Evolutionary conservation across 2,113 vertebrate species (phyloP), one percentile per base, ranked within the genome.

Genomic region (Odontesthes bonariensis): DNA sequence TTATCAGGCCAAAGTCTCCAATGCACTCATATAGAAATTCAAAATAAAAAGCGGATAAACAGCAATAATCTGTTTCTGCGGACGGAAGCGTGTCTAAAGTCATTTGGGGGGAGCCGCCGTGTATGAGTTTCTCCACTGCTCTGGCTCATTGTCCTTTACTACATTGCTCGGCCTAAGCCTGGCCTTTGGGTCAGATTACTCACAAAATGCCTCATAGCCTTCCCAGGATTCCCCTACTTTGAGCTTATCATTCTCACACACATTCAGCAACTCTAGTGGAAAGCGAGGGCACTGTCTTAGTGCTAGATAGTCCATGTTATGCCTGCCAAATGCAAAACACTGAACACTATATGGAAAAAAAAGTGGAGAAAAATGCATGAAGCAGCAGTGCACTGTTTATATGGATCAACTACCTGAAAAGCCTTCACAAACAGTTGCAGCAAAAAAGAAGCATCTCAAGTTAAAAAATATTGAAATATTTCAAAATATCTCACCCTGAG

Each of bases 121-220:
- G 83, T 87, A 83, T 90, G 88, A 87, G 83, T 88, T 86, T 85
- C 88, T 86, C 71, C 75, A 74, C 81, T 72, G 75, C 91, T 90
- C 73, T 80, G 85, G 81, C 84, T 91, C 86, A 88, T 92, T 93
- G 91, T 93, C 88, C 92, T 90, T 81, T 76, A 82, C 86, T 81
- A 82, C 86, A 78, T 51, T 79, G 89, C 88, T 78, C 47, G 75
- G 88, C 83, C 90, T 92, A 91, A 93, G 90, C 92, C 75, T 81
- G 87, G 86, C 91, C 88, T 90, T 74, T 69, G 92, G 91, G 90
- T 91, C 88, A 88, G 92, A 91, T 93, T 93, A 89, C 90, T 88
- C 88, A 47, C 85, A 85, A 86, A 87, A 90, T 82, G 89, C 91
- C 88, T 90, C 80, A 13, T 59, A 84, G 84, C 88, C 83, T 81